These are phyloP conservation scores for Sylvietta virens DNA, from an alignment of 2,113 vertebrate species.

Conservation along the genomic window DNA sequence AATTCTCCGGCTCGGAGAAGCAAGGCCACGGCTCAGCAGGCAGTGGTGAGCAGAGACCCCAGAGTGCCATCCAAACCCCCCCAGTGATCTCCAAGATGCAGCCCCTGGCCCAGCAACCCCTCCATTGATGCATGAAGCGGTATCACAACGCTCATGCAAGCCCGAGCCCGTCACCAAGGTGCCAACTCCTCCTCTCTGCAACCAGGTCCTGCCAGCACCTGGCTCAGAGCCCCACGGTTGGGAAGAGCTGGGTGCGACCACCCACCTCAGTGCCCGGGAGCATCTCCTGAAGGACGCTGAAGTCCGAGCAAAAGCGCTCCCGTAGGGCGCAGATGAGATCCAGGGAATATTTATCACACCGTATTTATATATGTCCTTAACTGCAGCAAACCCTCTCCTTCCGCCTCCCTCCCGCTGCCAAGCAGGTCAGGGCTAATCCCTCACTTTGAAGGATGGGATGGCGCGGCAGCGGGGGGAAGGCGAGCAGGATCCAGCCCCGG, in stretches of 20 bases:
- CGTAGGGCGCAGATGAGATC: neutral
- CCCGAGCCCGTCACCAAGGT: neutral
- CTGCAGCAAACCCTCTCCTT: neutral
- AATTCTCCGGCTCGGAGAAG: too few relatives aligned
- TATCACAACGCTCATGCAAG: neutral
- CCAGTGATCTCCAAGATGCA: fast-evolving
- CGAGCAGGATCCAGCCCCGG: neutral
- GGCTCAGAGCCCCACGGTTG: fast-evolving
- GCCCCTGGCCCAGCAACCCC: neutral
- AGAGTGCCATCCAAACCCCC: neutral
- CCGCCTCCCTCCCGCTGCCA: neutral
- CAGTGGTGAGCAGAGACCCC: neutral
- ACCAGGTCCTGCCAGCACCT: neutral
- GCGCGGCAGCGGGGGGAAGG: neutral
- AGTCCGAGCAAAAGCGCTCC: neutral
- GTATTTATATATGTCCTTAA: neutral
- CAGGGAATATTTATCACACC: neutral
- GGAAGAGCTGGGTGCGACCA: neutral
- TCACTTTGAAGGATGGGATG: neutral
- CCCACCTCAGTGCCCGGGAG: neutral
- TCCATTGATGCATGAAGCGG: fast-evolving
- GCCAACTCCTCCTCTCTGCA: neutral
- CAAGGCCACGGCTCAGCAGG: neutral
- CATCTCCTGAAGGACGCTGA: neutral
- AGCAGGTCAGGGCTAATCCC: constrained; percentile 30